Percentiles rank a stretch among this genome's conserved stretches.
Evolutionary conservation across 2,797 vertebrate genomes (phyloP).

Genomic region (Bradypodion ventrale): DNA sequence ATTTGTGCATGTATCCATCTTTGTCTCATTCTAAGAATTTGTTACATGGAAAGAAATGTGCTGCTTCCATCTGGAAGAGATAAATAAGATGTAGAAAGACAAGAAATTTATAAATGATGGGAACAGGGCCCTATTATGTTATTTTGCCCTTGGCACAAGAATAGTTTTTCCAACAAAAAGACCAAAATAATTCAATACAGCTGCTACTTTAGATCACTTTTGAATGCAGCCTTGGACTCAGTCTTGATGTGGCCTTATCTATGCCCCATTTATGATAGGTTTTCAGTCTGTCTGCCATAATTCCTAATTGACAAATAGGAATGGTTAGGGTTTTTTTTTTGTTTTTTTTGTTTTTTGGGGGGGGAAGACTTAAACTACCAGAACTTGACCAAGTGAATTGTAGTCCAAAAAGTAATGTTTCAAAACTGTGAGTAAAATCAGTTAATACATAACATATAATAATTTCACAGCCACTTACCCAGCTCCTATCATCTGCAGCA

Average conservation of each 20-base stretch:
- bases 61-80: background rate
- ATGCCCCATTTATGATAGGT: background rate
- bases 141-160: background rate
- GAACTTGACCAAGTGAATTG: no score
- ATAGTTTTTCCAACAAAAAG: background rate
- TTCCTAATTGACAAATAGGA: no score
- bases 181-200: background rate
- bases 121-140: background rate
- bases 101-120: no score
- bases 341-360: no score
- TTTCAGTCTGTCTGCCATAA: background rate
- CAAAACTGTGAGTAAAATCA: no score
- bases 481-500: background rate
- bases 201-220: background rate
- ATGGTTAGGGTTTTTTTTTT: no score
- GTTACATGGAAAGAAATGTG: background rate
- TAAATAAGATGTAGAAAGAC: background rate
- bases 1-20: background rate
- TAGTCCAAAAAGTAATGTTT: no score
- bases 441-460: no score
- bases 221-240: background rate
- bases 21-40: background rate
- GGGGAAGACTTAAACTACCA: no score
- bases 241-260: background rate
- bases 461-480: background rate